Evolutionary conservation across 2,797 vertebrate species (phyloP), one percentile per base, ranked within the genome.

Genomic region (Esox masquinongy): DNA sequence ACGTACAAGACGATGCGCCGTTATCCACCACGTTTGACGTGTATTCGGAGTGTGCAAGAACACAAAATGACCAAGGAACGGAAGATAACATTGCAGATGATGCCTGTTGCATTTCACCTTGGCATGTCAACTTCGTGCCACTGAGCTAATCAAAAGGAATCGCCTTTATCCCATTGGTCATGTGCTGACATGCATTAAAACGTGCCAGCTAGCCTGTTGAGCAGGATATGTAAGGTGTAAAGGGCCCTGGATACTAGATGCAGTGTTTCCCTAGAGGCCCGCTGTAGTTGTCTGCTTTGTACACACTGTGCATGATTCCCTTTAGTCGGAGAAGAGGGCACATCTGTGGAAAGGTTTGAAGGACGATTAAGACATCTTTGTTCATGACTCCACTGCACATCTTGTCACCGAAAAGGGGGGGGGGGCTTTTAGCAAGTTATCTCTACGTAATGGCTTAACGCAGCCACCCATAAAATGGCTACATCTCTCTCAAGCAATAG

Each of bases 331-430:
- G 47, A 53, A 72, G 9, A 72, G 19, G 16, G 53, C 70, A 71
- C 19, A 8, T 19, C 70, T 74, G 53, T 69, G 76, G 16, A n/a
- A 16, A 66, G 36, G 72, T 76, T 61, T 0, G 53, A 75, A 68
- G 74, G 77, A 51, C 68, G 79, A 84, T 81, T 72, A 85, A 29
- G 66, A 73, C 0, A 36, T 26, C 63, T 49, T 49, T 74, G 64
- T 74, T 77, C 63, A 67, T 43, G 70, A 29, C 19, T 50, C 59
- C 24, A 36, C 49, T 74, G 34, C 47, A 22, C 73, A 73, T 51
- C 53, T 56, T 75, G 71, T 43, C 68, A 29, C 79, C 26, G 70
- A 76, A 72, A 76, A 75, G 70, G 61, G 72, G 64, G 70, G 61
- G 72, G 64, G 68, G 59, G 29, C 74, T 31, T 76, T 78, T 74